Evolutionary conservation across 1,140 invertebrate genomes (phyloP).

Genomic region (Steinernema khuongi): DNA sequence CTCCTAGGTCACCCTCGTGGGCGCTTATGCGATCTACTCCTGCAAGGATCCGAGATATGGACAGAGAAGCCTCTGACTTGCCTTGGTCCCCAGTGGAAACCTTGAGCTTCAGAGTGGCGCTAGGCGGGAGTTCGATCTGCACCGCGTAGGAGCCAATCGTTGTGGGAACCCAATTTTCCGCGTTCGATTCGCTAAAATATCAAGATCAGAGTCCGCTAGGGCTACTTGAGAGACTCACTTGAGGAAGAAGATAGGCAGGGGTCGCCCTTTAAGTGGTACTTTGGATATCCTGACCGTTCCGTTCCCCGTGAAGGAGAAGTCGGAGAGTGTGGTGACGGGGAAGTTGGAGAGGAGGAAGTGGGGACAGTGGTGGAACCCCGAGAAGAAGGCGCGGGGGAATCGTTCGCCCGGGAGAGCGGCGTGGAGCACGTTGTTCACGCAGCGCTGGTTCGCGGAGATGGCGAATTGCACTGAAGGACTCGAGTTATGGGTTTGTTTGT

Average conservation of each 20-base stretch:
- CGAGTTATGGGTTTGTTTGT: too few species aligned
- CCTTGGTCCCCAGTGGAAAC: background rate
- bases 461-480: background rate
- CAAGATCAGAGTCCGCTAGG: background rate
- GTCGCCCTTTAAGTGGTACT: background rate
- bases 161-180: background rate
- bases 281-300: background rate
- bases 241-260: background rate
- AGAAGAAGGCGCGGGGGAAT: background rate
- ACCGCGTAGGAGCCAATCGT: background rate
- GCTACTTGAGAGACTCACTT: background rate
- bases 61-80: background rate
- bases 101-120: background rate
- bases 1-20: background rate
- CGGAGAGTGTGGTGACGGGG: background rate
- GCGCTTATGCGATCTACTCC: background rate
- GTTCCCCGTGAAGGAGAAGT: background rate
- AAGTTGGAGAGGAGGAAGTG: background rate
- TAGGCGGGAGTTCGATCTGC: background rate
- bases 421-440: background rate
- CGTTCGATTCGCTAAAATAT: background rate
- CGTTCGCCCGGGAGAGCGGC: background rate
- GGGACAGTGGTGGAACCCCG: background rate
- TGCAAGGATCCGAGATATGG: background rate
- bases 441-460: background rate